These are phyloP conservation scores for Corvus moneduloides DNA, from an alignment of 2,113 vertebrate genomes.

Conservation along the genomic window DNA sequence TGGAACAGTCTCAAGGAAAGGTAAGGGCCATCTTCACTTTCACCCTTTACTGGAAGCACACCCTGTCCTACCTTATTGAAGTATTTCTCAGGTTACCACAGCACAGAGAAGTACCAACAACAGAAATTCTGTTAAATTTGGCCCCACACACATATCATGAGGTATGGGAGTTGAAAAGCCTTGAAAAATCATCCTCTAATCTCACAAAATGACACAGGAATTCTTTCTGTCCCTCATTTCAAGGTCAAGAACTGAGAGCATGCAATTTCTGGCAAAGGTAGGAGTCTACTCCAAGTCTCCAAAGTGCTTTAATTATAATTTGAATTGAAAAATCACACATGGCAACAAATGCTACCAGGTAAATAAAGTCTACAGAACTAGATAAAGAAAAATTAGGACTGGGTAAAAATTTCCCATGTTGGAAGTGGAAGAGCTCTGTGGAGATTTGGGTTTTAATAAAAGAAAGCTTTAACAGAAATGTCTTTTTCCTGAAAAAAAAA, in stretches of 20 bases:
- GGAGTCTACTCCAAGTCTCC: not conserved
- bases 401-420: not conserved
- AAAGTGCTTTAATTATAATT: not conserved
- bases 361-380: not conserved
- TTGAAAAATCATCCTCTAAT: not conserved
- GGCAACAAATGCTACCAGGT: not conserved
- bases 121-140: not conserved
- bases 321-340: not conserved
- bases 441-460: not conserved
- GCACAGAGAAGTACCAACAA: not conserved
- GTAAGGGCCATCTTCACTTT: not conserved
- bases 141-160: not conserved
- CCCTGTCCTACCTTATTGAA: not conserved
- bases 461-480: not conserved
- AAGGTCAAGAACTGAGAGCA: not conserved
- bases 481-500: not conserved
- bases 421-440: not conserved
- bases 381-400: not conserved
- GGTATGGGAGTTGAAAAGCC: not conserved
- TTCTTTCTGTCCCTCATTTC: not conserved
- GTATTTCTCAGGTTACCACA: not conserved
- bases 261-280: not conserved
- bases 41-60: not conserved
- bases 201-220: not conserved
- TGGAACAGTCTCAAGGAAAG: not conserved